Conservation (phyloP, 2,797 vertebrate species). For the Zenarchopterus dispar region DNA sequence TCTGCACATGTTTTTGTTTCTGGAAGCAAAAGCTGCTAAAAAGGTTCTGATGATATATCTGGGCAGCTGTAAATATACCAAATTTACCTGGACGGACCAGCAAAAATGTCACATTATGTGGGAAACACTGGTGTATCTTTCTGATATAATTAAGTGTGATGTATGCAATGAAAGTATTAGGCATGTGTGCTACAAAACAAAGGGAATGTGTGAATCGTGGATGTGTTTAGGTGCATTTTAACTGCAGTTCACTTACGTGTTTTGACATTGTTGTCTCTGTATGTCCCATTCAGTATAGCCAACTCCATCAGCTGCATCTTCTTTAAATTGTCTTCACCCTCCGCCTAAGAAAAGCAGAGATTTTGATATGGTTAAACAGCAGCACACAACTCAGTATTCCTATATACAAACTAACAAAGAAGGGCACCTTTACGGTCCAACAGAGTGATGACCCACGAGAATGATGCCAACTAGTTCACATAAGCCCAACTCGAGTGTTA, state of each 20-base stretch:
- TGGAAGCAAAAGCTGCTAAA: too few relatives aligned
- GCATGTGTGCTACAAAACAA: constrained; percentile 14
- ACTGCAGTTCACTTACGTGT: constrained; percentile 76
- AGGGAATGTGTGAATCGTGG: background rate
- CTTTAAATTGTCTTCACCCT: constrained; percentile 88
- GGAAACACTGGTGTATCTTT: too few relatives aligned
- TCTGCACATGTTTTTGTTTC: too few relatives aligned
- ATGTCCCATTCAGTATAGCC: constrained; percentile 87
- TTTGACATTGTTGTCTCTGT: constrained; percentile 89
- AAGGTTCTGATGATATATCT: too few relatives aligned
- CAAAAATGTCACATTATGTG: too few relatives aligned
- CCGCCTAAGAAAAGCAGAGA: constrained; percentile 71
- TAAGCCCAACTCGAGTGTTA: constrained; percentile 17
- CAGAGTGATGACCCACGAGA: constrained; percentile 19
- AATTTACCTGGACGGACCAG: too few relatives aligned
- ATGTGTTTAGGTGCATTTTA: background rate
- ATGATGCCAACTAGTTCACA: constrained; percentile 13
- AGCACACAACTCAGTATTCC: constrained; percentile 5
- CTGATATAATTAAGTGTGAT: background rate
- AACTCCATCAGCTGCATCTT: constrained; percentile 90
- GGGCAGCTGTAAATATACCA: too few relatives aligned
- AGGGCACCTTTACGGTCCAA: constrained; percentile 22
- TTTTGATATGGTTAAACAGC: constrained; percentile 16
- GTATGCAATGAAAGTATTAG: constrained; percentile 35
- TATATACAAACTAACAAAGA: constrained; percentile 9